These are phyloP conservation scores for Drosophila nr. perissopoda DNA, from an alignment of 2,888 invertebrate genomes.

Conservation along the genomic window DNA sequence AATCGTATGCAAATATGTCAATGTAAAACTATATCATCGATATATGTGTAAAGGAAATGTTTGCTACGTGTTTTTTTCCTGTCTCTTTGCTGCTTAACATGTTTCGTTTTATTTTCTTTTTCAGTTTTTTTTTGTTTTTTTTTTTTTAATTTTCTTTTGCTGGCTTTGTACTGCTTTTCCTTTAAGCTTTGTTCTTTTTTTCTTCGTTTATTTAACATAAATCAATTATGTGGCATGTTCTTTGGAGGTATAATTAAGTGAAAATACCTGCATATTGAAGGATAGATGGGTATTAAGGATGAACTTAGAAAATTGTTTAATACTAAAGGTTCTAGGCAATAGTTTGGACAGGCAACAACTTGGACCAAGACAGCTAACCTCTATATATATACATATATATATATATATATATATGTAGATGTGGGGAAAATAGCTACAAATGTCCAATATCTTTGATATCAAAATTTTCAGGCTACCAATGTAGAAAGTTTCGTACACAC, in stretches of 20 bases:
- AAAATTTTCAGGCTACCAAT: slow-evolving; percentile 22
- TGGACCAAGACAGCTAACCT: slow-evolving; percentile 33
- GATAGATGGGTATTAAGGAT: slow-evolving; percentile 10
- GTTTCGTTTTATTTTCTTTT: slow-evolving; percentile 1
- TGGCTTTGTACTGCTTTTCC: slow-evolving; percentile 50
- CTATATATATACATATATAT: neutral
- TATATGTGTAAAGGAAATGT: slow-evolving; percentile 29
- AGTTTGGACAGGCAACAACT: slow-evolving; percentile 22
- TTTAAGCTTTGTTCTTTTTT: slow-evolving; percentile 1
- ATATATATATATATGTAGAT: neutral
- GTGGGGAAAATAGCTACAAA: neutral
- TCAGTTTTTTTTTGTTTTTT: neutral
- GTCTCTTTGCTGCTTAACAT: slow-evolving; percentile 22
- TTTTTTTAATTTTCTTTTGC: slow-evolving; percentile 2
- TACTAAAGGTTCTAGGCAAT: slow-evolving; percentile 26
- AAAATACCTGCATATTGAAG: neutral
- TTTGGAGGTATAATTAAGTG: neutral
- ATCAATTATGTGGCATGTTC: neutral
- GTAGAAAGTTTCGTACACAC: slow-evolving; percentile 7
- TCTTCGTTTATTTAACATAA: neutral
- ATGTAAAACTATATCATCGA: slow-evolving; percentile 19
- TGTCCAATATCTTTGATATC: slow-evolving; percentile 7
- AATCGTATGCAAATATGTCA: slow-evolving; percentile 21
- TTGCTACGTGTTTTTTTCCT: slow-evolving; percentile 17
- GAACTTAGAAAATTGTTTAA: slow-evolving; percentile 42